A percentile compares a stretch with the other conserved stretches of the same genome.
Evolutionary conservation across 1,140 invertebrate genomes (phyloP).

Genomic region (Drosophila teissieri): DNA sequence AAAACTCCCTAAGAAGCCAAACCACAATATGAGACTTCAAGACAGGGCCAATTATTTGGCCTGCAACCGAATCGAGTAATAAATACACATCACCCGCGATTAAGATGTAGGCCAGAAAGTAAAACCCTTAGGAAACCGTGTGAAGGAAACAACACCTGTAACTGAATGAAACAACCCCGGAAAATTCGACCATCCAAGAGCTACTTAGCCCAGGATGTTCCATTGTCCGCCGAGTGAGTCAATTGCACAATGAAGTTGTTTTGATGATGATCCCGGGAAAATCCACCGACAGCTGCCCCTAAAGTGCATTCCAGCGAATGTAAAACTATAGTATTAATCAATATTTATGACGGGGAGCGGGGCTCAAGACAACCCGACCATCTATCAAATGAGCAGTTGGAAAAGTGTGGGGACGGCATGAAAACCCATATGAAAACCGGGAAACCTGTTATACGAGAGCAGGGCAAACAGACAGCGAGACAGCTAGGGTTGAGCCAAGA

Average conservation of each 20-base stretch:
- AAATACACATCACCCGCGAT: constrained; percentile 40
- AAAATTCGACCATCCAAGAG: constrained; percentile 21
- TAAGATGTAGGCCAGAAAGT: constrained; percentile 41
- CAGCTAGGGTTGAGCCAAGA: constrained; percentile 20
- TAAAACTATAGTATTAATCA: constrained; percentile 79
- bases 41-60: constrained; percentile 45
- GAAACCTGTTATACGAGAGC: constrained; percentile 65
- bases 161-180: constrained; percentile 36
- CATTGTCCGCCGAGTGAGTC: constrained; percentile 34
- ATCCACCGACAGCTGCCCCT: constrained; percentile 56
- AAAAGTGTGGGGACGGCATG: constrained; percentile 13
- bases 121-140: constrained; percentile 61
- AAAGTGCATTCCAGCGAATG: constrained; percentile 52
- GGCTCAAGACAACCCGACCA: constrained; percentile 44
- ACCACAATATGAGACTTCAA: constrained; percentile 18
- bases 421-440: constrained; percentile 46
- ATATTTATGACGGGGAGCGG: constrained; percentile 69
- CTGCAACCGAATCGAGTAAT: constrained; percentile 42
- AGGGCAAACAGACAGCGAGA: constrained; percentile 18
- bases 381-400: constrained; percentile 63
- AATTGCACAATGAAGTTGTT: constrained; percentile 79
- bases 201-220: constrained; percentile 49
- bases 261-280: constrained; percentile 55
- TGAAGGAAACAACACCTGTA: constrained; percentile 70
- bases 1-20: constrained; percentile 38